phyloP scores from a whole-genome alignment of 2,797 vertebrate genomes.

The Cynopterus sphinx region DNA sequence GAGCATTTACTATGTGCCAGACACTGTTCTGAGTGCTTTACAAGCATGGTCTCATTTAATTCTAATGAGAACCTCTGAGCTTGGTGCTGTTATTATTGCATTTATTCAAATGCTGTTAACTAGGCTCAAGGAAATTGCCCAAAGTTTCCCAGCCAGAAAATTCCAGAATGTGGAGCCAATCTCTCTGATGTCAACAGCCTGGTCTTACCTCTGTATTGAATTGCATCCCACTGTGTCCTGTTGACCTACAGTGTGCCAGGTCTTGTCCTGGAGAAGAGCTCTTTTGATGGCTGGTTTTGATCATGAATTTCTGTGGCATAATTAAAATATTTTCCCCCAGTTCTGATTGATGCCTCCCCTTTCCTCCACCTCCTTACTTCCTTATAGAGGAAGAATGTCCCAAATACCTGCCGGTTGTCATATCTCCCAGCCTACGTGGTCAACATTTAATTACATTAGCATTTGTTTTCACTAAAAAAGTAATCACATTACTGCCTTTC shows the following conservation, averaged over 20 bases:
- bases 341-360: background rate
- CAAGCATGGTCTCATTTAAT: background rate
- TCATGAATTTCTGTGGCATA: background rate
- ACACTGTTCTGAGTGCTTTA: background rate
- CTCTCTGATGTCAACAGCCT: background rate
- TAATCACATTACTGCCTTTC: constrained; percentile 88
- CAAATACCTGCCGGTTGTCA: background rate
- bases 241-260: background rate
- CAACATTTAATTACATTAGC: constrained; percentile 78
- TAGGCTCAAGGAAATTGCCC: background rate
- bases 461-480: constrained; percentile 78
- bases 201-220: background rate
- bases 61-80: constrained; percentile 31
- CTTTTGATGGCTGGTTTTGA: background rate
- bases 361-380: background rate
- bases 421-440: constrained; percentile 31
- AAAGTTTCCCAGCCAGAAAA: background rate
- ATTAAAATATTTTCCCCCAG: background rate
- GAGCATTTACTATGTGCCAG: background rate
- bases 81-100: background rate
- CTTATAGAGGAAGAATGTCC: background rate
- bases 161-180: background rate
- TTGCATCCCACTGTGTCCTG: background rate
- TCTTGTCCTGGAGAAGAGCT: background rate
- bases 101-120: constrained; percentile 3